Base-by-base conservation (phyloP, 2,113 vertebrate genomes). In the Carassius carassius region DNA sequence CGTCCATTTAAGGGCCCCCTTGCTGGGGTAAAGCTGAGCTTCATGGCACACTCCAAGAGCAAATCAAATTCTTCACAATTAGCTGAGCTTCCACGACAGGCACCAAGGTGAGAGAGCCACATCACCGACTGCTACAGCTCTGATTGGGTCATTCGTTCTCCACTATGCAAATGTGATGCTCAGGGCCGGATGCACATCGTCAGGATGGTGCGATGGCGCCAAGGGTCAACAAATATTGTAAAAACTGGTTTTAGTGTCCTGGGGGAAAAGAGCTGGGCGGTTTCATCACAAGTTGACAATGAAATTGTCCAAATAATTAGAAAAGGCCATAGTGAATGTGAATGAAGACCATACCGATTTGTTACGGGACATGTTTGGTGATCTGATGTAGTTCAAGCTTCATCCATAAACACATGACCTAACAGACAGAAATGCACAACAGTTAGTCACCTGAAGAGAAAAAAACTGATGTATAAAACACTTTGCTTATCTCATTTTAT, bases 11-110 rank as follows among this genome's bases (percentile, higher is more conserved):
- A 86, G 81, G 76, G 85, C 37, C 88, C 84, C 86, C 86, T 78
- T 17, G 70, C 86, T 87, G 84, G 56, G 74, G 69, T 58, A 13
- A 14, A 84, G 84, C 74, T 12, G 92, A 94, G 93, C 93, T 91
- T 37, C 86, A 92, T 94, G 96, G 95, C 85, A 90, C 90, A 88
- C 87, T 60, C 94, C 92, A 90, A 90, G 82, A 92, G 95, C 94
- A 97, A 99, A 98, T 97, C 96, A 90, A 95, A 99, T 99, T 97
- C 95, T 96, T 99, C 97, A 98, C 97, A 98, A 99, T 99, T 99
- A 99, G 96, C 96, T 94, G 94, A 94, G 94, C 93, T 92, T 96
- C 95, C 92, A 92, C 96, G 98, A 97, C 98, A 98, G 95, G 95
- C 96, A 94, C 93, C 87, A 63, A 72, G 89, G 94, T 94, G 93